Evolutionary conservation across 2,113 vertebrate genomes (phyloP).

Genomic region (Mormyrus iriodes): DNA sequence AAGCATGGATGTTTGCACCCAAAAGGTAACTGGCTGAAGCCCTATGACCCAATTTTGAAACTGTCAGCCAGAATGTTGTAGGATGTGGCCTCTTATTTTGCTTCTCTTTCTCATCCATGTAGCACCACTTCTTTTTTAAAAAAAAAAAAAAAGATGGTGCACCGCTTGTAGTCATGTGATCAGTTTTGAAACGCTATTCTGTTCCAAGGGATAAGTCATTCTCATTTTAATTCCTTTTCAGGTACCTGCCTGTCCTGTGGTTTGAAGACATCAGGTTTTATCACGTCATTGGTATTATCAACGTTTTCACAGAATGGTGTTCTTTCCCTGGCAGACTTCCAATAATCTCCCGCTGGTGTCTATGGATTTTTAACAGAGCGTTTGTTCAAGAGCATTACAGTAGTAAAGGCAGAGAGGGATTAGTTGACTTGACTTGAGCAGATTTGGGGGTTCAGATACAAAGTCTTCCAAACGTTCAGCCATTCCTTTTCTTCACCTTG

Average conservation of each 20-base stretch:
- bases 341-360: not conserved
- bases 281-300: not conserved
- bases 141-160: not conserved
- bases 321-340: not conserved
- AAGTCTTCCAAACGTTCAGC: not conserved
- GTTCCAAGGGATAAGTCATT: slow-evolving; percentile 3
- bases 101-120: slow-evolving; percentile 29
- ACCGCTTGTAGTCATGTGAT: not conserved
- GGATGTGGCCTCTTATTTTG: not conserved
- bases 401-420: not conserved
- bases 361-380: not conserved
- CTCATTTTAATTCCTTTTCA: not conserved
- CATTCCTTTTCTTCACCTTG: not conserved
- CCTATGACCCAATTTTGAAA: not conserved
- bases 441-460: not conserved
- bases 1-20: not conserved
- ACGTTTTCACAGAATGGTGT: not conserved
- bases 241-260: not conserved
- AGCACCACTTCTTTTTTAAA: not conserved
- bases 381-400: not conserved
- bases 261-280: not conserved
- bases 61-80: not conserved
- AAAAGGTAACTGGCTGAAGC: not conserved
- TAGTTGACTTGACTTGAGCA: not conserved
- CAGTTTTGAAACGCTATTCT: not conserved